Evolutionary conservation across 1,140 invertebrate genomes (phyloP), one percentile per base, ranked within the genome.

Genomic region (Euura saliciscinereae): DNA sequence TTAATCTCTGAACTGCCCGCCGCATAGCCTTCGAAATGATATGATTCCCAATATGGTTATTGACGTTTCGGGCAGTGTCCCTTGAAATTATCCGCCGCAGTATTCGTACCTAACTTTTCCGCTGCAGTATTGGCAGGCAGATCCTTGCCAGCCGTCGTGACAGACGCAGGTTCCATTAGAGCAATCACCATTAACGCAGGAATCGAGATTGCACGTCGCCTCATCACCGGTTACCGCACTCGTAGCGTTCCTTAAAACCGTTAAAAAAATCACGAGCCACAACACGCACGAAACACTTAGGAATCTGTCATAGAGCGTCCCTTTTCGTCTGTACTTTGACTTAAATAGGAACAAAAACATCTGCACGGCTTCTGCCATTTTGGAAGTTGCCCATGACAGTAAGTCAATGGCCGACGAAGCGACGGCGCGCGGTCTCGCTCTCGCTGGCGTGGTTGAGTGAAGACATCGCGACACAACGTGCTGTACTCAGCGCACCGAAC

Each of bases 81-180:
- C 28, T 28, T 28, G 28, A 28, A 28, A 28, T 28, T 28, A 28
- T 28, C 28, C 28, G 28, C 28, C 28, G 28, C 28, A 28, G 28
- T 28, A 28, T 28, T 28, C 28, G 28, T 89, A 97, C 96, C 93
- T 95, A 82, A 97, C 93, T 93, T 97, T 96, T 73, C 96, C 96
- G 71, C 92, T 94, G 89, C 96, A 97, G 85, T 93, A 95, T 85
- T 97, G 94, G 88, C 96, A 98, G 75, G 92, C 91, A 43, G 91
- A 87, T 66, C 96, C 96, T 85, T 95, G 94, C 96, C 96, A 98
- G 68, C 96, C 96, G 83, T 95, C 94, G 81, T 91, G 91, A 89
- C 96, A 98, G 70, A 94, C 86, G 89, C 96, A 98, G 80, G 90
- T 95, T 79, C 91, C 94, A 89, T 95, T 96, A 82, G 91, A 90